Conservation (phyloP, 2,888 invertebrate species). For the Timema podura region DNA sequence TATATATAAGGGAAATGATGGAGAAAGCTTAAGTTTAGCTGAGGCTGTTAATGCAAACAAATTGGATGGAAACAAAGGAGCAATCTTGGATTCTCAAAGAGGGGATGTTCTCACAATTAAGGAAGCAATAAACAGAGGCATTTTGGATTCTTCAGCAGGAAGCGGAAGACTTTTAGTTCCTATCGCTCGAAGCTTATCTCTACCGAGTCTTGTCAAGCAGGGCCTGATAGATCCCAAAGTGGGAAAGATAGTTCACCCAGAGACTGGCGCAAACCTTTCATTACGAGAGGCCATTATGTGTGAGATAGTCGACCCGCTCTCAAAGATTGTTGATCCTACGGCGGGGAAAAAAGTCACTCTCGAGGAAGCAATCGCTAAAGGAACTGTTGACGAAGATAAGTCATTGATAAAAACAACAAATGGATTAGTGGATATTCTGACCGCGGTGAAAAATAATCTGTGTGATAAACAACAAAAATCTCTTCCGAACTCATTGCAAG, state of each 20-base stretch:
- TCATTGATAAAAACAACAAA: slow-evolving; percentile 60
- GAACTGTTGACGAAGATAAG: slow-evolving; percentile 66
- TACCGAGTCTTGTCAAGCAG: slow-evolving; percentile 80
- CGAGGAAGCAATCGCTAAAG: slow-evolving; percentile 67
- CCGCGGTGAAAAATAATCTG: slow-evolving; percentile 65
- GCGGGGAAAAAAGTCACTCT: slow-evolving; percentile 66
- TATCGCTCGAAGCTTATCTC: slow-evolving; percentile 71
- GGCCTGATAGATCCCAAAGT: slow-evolving; percentile 73
- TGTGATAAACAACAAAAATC: slow-evolving; percentile 49
- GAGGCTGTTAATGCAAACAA: slow-evolving; percentile 69
- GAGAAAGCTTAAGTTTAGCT: slow-evolving; percentile 62
- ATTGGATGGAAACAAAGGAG: slow-evolving; percentile 69
- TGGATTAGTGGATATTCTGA: slow-evolving; percentile 61
- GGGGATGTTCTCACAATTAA: slow-evolving; percentile 75
- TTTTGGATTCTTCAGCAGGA: slow-evolving; percentile 71
- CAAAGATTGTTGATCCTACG: slow-evolving; percentile 59
- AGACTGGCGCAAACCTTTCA: slow-evolving; percentile 73
- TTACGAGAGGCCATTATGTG: slow-evolving; percentile 81
- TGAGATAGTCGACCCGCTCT: slow-evolving; percentile 81
- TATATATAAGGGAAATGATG: slow-evolving; percentile 53
- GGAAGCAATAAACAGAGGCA: slow-evolving; percentile 78
- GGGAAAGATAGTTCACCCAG: slow-evolving; percentile 79
- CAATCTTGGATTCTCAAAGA: slow-evolving; percentile 76
- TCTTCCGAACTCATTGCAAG: slow-evolving; percentile 43
- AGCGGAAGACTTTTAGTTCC: slow-evolving; percentile 71